phyloP scores from a whole-genome alignment of 2,113 vertebrate genomes.

The Corythaixoides concolor region DNA sequence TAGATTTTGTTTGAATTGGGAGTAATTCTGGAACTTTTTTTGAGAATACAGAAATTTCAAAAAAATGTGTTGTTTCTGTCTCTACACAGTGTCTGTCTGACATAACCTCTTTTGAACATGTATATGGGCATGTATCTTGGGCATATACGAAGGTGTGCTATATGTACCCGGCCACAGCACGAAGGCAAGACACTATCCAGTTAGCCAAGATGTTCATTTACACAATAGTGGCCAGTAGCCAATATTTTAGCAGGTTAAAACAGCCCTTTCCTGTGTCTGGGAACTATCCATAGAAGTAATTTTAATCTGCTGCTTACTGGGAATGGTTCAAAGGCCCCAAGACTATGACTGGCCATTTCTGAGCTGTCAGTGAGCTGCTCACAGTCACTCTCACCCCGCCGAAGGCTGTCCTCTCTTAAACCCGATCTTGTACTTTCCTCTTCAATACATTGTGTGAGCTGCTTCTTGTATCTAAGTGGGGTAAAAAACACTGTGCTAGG shows the following conservation, averaged over 20 bases:
- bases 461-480: neutral
- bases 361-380: neutral
- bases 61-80: neutral
- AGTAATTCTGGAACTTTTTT: neutral
- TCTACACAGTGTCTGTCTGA: neutral
- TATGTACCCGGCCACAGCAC: neutral
- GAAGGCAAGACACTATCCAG: neutral
- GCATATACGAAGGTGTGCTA: neutral
- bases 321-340: neutral
- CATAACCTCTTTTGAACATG: neutral
- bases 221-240: neutral
- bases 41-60: neutral
- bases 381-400: rapidly evolving
- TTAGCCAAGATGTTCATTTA: neutral
- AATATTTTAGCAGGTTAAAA: neutral
- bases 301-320: neutral
- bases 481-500: neutral
- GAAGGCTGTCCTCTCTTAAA: neutral
- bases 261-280: neutral
- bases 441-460: neutral
- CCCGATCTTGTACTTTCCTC: neutral
- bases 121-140: neutral
- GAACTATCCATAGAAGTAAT: neutral
- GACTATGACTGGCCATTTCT: neutral
- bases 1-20: neutral